These are phyloP conservation scores for Nothobranchius kuhntae DNA, from an alignment of 2,113 vertebrate genomes.

Conservation along the genomic window DNA sequence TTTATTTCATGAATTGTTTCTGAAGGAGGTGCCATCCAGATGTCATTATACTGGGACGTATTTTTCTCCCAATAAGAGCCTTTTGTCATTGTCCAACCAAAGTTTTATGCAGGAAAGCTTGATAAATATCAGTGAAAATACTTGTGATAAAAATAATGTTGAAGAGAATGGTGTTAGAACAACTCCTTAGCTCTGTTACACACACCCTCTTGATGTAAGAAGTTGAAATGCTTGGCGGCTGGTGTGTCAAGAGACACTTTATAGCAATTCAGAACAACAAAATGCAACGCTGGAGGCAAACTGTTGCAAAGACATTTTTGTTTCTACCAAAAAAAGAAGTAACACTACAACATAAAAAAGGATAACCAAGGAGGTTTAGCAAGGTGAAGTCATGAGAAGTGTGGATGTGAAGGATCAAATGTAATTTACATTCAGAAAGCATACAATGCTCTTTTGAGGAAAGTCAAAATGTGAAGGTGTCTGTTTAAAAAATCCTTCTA, in stretches of 20 bases:
- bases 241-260: conserved; percentile 64
- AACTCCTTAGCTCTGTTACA: conserved; percentile 38
- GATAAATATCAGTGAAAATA: conserved; percentile 45
- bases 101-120: neutral
- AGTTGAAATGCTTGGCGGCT: conserved; percentile 34
- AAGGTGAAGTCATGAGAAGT: conserved; percentile 10
- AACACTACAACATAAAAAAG: neutral
- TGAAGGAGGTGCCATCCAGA: conserved; percentile 22
- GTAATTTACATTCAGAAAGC: conserved; percentile 3
- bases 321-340: neutral
- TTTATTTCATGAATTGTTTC: conserved; percentile 26
- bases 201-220: conserved; percentile 46
- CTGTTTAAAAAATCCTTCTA: neutral
- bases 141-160: conserved; percentile 48
- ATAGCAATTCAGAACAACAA: conserved; percentile 46
- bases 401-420: conserved; percentile 4
- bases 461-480: conserved; percentile 11
- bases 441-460: neutral
- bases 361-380: conserved; percentile 3
- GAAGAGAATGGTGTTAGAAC: conserved; percentile 35
- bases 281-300: conserved; percentile 47
- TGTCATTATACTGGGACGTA: conserved; percentile 25
- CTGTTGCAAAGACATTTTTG: conserved; percentile 19
- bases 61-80: conserved; percentile 22
- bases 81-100: conserved; percentile 29